Evolutionary conservation across 2,888 invertebrate species (phyloP).

Genomic region (Coecobrya sp.): DNA sequence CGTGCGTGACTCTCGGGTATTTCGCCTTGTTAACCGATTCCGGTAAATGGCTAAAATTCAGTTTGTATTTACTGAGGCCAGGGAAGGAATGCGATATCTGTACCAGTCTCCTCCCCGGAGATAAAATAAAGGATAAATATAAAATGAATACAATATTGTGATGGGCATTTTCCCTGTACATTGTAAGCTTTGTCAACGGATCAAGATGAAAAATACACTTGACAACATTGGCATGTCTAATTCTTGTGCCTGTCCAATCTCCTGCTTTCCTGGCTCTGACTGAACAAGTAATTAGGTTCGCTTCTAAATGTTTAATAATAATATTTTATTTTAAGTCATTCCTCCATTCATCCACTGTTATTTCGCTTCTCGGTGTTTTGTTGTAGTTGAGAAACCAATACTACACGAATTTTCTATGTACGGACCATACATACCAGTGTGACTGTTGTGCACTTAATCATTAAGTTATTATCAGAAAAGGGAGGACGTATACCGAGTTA

Average conservation of each 20-base stretch:
- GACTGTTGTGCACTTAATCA: conserved; percentile 4
- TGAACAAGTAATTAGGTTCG: too few species aligned
- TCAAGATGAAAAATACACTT: too few species aligned
- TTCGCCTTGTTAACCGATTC: background rate
- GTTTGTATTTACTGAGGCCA: background rate
- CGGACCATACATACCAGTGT: background rate
- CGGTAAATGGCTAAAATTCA: background rate
- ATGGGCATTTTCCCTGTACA: too few species aligned
- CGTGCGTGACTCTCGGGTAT: background rate
- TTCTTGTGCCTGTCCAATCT: too few species aligned
- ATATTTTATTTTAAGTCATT: too few species aligned
- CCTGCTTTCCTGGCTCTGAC: too few species aligned
- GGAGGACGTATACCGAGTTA: background rate
- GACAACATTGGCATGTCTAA: too few species aligned
- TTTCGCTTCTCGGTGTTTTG: background rate
- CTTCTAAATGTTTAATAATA: too few species aligned
- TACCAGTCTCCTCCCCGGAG: background rate
- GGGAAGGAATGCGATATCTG: conserved; percentile 11
- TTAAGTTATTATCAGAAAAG: background rate
- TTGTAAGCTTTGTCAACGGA: too few species aligned
- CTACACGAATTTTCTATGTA: background rate
- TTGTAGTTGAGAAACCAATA: background rate
- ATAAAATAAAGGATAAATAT: background rate
- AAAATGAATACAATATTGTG: too few species aligned
- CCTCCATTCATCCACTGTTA: background rate